A percentile compares a stretch with the other conserved stretches of the same genome.
Evolutionary conservation across 1,140 invertebrate species (phyloP).

Genomic region (Helicoverpa armigera): DNA sequence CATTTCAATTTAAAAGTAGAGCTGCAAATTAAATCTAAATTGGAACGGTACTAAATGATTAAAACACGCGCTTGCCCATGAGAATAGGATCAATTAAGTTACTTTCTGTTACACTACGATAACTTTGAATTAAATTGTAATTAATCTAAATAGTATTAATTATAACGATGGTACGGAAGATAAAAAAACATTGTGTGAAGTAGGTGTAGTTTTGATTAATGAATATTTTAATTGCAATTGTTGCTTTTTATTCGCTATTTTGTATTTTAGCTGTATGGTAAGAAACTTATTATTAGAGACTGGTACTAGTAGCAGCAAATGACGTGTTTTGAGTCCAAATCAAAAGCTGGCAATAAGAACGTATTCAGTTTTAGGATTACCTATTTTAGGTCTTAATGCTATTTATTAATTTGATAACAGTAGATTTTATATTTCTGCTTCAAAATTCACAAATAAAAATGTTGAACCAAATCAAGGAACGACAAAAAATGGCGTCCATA

Average conservation of each 20-base stretch:
- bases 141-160: slow-evolving; percentile 15
- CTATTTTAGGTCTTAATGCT: too few species aligned
- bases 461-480: neutral
- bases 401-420: neutral
- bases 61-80: neutral
- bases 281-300: too few species aligned
- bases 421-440: neutral
- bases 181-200: slow-evolving; percentile 11
- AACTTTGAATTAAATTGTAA: slow-evolving; percentile 31
- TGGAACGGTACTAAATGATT: slow-evolving; percentile 18
- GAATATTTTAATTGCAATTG: neutral
- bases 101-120: neutral
- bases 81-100: slow-evolving; percentile 21
- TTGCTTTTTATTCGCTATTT: neutral
- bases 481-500: slow-evolving; percentile 35
- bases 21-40: slow-evolving; percentile 9
- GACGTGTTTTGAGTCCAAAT: too few species aligned
- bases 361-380: too few species aligned
- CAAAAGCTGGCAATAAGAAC: too few species aligned
- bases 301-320: too few species aligned
- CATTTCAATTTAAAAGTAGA: neutral
- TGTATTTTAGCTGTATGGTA: too few species aligned
- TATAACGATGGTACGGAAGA: neutral
- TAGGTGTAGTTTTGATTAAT: slow-evolving; percentile 22
- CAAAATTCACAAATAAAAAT: slow-evolving; percentile 21